Conservation (phyloP, 2,797 vertebrate genomes). For the Anguilla anguilla region DNA sequence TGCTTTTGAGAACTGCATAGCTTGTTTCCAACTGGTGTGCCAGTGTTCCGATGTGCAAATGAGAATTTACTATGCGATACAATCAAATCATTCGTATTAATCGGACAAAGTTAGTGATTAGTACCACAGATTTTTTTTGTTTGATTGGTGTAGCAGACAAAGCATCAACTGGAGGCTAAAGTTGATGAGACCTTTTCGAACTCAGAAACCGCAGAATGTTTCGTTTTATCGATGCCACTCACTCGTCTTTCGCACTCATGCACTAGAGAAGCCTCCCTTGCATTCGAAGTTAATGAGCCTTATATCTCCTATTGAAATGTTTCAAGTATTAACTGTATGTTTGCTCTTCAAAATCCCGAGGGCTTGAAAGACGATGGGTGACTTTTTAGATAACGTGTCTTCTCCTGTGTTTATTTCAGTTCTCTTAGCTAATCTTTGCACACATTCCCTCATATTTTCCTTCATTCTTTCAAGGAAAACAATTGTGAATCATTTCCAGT, state of each 20-base stretch:
- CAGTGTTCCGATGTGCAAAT: constrained; percentile 25
- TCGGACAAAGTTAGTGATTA: not conserved
- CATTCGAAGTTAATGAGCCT: not conserved
- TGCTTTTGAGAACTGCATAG: constrained; percentile 32
- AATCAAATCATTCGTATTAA: constrained; percentile 5
- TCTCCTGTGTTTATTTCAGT: not conserved
- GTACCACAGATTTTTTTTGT: not conserved
- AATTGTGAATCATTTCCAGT: constrained; percentile 15
- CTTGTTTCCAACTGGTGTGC: not conserved
- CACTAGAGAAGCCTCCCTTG: constrained; percentile 5
- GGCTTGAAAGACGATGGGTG: not conserved
- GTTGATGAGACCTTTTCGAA: not conserved
- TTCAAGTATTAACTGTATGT: not conserved
- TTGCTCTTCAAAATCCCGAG: not conserved
- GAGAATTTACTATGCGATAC: not conserved
- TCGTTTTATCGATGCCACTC: not conserved
- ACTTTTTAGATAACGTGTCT: not conserved
- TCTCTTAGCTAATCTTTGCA: not conserved
- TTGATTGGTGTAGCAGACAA: not conserved
- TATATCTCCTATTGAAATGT: not conserved
- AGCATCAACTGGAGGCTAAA: not conserved
- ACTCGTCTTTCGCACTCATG: not conserved
- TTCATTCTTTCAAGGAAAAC: constrained; percentile 18
- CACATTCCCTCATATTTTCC: constrained; percentile 4
- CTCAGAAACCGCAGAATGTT: not conserved